A percentile compares a stretch with the other conserved stretches of the same genome.
phyloP scores from a whole-genome alignment of 2,797 vertebrate species.

The Spinus pinus region DNA sequence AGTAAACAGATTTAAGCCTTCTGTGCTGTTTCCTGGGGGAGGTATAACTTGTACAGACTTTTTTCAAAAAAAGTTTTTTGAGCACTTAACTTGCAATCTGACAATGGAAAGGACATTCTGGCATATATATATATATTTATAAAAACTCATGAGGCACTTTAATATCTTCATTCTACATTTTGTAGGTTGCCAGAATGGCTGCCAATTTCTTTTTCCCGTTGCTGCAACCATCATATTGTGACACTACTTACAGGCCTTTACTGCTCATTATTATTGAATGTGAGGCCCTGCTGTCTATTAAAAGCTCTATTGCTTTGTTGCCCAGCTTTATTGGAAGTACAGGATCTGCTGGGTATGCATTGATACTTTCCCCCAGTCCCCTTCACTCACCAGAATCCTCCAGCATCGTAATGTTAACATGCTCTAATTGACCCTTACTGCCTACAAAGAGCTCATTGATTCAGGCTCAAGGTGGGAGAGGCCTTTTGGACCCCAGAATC shows the following conservation, averaged over 20 bases:
- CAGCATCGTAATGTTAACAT: accelerated
- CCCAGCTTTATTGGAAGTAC: background rate
- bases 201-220: background rate
- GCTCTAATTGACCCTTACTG: background rate
- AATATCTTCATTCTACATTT: background rate
- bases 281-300: background rate
- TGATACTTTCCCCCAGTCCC: background rate
- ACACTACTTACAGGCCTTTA: background rate
- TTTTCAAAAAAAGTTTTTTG: background rate
- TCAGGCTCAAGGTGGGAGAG: background rate
- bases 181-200: background rate
- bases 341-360: background rate
- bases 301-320: background rate
- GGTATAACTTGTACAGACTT: background rate
- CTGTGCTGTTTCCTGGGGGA: background rate
- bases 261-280: background rate
- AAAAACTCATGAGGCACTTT: background rate
- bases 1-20: background rate
- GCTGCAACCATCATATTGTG: background rate
- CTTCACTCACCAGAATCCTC: background rate
- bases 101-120: background rate
- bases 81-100: background rate
- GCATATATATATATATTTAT: accelerated
- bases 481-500: background rate
- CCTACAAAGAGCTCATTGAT: background rate